phyloP scores from a whole-genome alignment of 2,797 vertebrate genomes.

The Oryzias sinensis region DNA sequence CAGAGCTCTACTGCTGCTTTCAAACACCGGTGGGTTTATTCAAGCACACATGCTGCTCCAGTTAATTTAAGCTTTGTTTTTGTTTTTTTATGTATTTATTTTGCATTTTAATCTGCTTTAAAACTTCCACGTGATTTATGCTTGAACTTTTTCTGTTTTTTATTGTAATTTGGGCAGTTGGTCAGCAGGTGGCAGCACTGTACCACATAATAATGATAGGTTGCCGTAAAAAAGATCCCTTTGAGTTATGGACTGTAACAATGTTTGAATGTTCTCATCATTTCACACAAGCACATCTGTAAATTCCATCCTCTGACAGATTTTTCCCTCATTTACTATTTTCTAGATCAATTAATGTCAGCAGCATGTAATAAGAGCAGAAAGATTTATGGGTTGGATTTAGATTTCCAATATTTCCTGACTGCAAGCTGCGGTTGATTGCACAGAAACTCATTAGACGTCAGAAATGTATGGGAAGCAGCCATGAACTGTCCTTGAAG shows the following conservation, averaged over 20 bases:
- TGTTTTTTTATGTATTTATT: background rate
- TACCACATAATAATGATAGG: too few species aligned
- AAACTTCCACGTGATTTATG: background rate
- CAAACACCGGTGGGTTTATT: constrained; percentile 85
- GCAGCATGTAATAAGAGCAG: constrained; percentile 44
- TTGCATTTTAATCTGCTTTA: background rate
- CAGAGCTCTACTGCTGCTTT: constrained; percentile 95
- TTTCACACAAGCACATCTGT: constrained; percentile 27
- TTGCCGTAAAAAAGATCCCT: constrained; percentile 3
- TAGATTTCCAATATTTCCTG: constrained; percentile 16
- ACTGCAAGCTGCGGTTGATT: constrained; percentile 25
- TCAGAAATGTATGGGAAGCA: constrained; percentile 37
- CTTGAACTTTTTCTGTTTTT: background rate
- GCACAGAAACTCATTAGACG: constrained; percentile 37
- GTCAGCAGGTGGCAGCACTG: constrained; percentile 63
- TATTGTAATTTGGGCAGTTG: background rate
- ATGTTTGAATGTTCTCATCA: constrained; percentile 14
- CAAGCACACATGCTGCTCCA: too few species aligned
- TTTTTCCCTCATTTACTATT: constrained; percentile 25
- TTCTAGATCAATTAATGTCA: constrained; percentile 44
- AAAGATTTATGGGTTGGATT: constrained; percentile 59
- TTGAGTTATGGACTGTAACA: background rate
- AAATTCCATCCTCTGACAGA: constrained; percentile 21
- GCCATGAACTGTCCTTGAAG: constrained; percentile 24
- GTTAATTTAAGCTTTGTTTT: background rate